Base-by-base conservation (phyloP, 1,140 invertebrate genomes). In the Condylostylus longicornis region DNA sequence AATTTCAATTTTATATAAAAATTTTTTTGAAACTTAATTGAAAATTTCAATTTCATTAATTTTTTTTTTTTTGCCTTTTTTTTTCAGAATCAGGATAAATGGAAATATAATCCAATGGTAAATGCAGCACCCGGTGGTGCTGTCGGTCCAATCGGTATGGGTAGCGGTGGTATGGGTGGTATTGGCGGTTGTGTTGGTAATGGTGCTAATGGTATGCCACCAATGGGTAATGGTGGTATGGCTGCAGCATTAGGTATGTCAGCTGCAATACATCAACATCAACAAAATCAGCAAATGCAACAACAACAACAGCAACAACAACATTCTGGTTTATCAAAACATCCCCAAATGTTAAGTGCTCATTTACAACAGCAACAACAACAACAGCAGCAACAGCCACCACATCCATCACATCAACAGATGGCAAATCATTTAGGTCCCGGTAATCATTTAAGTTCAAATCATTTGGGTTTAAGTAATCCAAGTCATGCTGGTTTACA, bases 51-150 rank as follows among this genome's bases (percentile, higher is more conserved):
- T n/a, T n/a, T n/a, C n/a, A n/a, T n/a, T 25, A 8, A n/a, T 25
- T 25, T 25, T 21, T 31, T 29, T 43, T 33, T 46, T 37, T 42
- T 47, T 49, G 35, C 31, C n/a, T n/a, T n/a, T n/a, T 63, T 63
- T 35, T 25, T 25, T n/a, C 46, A 72, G 67, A 70, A 64, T 55
- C 64, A 68, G 52, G 68, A 71, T 45, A 71, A 70, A 48, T 71
- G 68, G 69, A 70, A 69, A 47, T 70, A 61, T 51, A 53, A 63
- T 18, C 32, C 38, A 18, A 29, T 29, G 22, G n/a, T n/a, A 25
- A 25, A 25, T 25, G 23, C 23, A 25, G 23, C 23, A 8, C 23
- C 23, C n/a, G 23, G 23, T 25, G 23, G 23, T 8, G 18, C 34
- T 19, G 13, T 12, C 4, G 10, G n/a, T n/a, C n/a, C n/a, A n/a